Evolutionary conservation across 2,113 vertebrate genomes (phyloP).

Genomic region (Eulemur rufifrons): DNA sequence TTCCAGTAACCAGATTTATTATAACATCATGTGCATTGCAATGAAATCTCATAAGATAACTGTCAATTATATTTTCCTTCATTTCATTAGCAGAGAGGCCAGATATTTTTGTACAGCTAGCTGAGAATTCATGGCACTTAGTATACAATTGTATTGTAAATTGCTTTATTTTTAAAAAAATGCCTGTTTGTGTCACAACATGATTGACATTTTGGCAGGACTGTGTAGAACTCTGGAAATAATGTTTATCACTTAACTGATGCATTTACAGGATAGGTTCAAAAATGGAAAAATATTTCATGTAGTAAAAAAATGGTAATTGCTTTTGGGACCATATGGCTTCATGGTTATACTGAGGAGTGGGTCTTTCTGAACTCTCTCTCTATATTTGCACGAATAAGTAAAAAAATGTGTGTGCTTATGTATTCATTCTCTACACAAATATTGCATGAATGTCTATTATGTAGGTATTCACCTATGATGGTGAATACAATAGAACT

Average conservation of each 20-base stretch:
- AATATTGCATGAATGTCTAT: not conserved
- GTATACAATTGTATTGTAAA: constrained; percentile 39
- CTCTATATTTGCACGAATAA: constrained; percentile 21
- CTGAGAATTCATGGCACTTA: constrained; percentile 53
- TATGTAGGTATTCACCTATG: not conserved
- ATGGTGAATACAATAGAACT: not conserved
- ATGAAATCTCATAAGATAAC: constrained; percentile 58
- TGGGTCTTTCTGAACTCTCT: not conserved
- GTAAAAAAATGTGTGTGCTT: not conserved
- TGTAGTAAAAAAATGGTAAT: constrained; percentile 33
- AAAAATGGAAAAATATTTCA: constrained; percentile 40
- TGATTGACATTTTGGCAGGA: constrained; percentile 68
- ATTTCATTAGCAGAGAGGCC: constrained; percentile 59
- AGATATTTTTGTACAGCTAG: constrained; percentile 52
- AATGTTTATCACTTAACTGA: constrained; percentile 58
- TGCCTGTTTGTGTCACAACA: constrained; percentile 46
- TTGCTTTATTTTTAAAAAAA: constrained; percentile 56
- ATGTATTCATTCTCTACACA: not conserved
- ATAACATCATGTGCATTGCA: constrained; percentile 30
- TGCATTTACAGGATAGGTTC: constrained; percentile 23
- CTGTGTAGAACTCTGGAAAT: constrained; percentile 45
- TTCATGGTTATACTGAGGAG: not conserved
- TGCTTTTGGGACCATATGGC: constrained; percentile 11
- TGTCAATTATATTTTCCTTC: constrained; percentile 63
- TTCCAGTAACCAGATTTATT: constrained; percentile 61